These are phyloP conservation scores for Rhopalosiphum nymphaeae DNA, from an alignment of 2,888 invertebrate genomes.

Conservation along the genomic window DNA sequence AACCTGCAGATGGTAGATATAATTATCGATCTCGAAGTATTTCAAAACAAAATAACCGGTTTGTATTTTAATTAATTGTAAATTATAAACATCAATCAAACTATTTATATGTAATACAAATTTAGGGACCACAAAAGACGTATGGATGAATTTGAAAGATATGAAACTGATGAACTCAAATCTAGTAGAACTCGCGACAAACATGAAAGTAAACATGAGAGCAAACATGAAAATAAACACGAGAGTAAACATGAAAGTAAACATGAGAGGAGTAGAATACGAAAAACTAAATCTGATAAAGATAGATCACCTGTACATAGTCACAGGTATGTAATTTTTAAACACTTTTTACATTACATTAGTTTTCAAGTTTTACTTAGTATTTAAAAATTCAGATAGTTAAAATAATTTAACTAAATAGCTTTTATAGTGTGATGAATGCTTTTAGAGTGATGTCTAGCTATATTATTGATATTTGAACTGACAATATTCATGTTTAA, in stretches of 20 bases:
- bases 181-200: conserved; percentile 31
- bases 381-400: background rate
- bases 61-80: background rate
- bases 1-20: conserved; percentile 23
- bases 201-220: background rate
- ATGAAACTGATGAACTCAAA: conserved; percentile 8
- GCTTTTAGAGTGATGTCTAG: background rate
- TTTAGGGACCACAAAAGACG: conserved; percentile 49
- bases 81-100: background rate
- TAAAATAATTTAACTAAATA: background rate
- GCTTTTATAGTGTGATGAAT: background rate
- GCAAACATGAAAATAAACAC: background rate
- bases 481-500: background rate
- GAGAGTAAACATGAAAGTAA: conserved; percentile 5
- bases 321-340: conserved; percentile 43
- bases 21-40: conserved; percentile 30
- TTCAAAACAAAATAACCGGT: conserved; percentile 54
- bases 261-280: conserved; percentile 24
- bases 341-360: background rate
- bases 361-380: background rate
- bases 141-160: conserved; percentile 48
- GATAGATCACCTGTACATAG: conserved; percentile 33
- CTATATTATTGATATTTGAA: background rate
- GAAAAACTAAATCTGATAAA: conserved; percentile 43
- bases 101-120: background rate